These are phyloP conservation scores for Phoxinus dragarum DNA, from an alignment of 2,797 vertebrate species.

Conservation along the genomic window DNA sequence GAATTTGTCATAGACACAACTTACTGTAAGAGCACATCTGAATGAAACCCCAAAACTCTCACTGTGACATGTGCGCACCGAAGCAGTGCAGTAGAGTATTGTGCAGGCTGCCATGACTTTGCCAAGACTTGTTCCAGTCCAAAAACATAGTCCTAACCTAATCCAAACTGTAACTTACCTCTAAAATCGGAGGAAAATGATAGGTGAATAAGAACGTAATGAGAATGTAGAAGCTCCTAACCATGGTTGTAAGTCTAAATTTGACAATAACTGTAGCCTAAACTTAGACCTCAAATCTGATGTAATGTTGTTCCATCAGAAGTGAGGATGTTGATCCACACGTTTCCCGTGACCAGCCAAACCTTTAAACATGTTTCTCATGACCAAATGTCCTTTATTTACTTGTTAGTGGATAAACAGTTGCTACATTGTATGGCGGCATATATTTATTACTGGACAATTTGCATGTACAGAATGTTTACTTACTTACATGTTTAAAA, in stretches of 20 bases:
- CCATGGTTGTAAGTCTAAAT: background rate
- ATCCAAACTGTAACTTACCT: background rate
- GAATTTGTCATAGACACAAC: background rate
- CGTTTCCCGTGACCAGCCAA: background rate
- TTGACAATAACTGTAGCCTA: background rate
- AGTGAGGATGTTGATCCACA: background rate
- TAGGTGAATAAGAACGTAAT: background rate
- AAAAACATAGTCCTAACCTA: background rate
- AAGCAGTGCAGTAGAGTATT: background rate
- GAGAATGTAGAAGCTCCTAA: background rate
- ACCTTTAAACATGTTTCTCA: background rate
- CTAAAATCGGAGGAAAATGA: background rate
- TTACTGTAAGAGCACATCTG: background rate
- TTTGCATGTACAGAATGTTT: slow-evolving; percentile 12
- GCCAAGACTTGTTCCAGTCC: background rate
- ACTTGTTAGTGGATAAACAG: slow-evolving; percentile 13
- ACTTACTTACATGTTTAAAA: slow-evolving; percentile 3
- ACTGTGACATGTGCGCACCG: background rate
- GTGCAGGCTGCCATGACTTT: background rate
- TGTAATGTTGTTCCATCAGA: background rate
- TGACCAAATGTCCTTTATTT: slow-evolving; percentile 19
- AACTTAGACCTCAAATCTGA: background rate
- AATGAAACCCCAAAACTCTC: slow-evolving; percentile 1
- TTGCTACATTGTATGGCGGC: background rate
- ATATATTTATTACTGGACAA: background rate